Conservation (phyloP, 2,888 invertebrate species). For the Drosophila siamana region DNA sequence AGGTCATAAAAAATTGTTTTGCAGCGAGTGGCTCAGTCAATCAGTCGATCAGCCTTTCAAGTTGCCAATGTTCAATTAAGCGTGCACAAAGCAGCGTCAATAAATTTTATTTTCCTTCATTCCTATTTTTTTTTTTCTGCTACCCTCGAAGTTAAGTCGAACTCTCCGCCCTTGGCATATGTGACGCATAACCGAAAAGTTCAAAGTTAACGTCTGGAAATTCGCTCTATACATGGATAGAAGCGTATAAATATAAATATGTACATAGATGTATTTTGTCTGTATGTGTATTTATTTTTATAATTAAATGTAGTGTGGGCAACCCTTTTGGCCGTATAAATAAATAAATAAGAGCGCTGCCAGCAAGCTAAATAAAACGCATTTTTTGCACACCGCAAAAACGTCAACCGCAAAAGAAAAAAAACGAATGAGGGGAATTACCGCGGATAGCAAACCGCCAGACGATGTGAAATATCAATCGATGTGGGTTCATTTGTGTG, state of each 20-base stretch:
- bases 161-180: slow-evolving; percentile 53
- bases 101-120: slow-evolving; percentile 69
- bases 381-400: slow-evolving; percentile 69
- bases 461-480: slow-evolving; percentile 75
- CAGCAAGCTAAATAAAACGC: slow-evolving; percentile 60
- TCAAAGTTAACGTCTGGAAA: slow-evolving; percentile 63
- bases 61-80: slow-evolving; percentile 78
- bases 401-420: slow-evolving; percentile 68
- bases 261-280: too few species aligned
- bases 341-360: slow-evolving; percentile 48
- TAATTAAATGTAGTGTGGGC: slow-evolving; percentile 69
- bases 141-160: slow-evolving; percentile 20
- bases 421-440: slow-evolving; percentile 29
- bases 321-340: slow-evolving; percentile 63
- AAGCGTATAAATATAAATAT: slow-evolving; percentile 23
- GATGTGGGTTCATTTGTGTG: slow-evolving; percentile 81
- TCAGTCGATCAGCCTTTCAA: slow-evolving; percentile 72
- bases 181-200: slow-evolving; percentile 59
- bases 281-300: slow-evolving; percentile 65
- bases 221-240: slow-evolving; percentile 24
- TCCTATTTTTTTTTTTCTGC: slow-evolving; percentile 23
- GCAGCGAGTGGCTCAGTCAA: slow-evolving; percentile 64
- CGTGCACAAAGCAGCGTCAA: slow-evolving; percentile 69
- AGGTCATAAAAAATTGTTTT: slow-evolving; percentile 61
- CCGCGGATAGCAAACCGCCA: slow-evolving; percentile 63